Percentiles rank a stretch among this genome's conserved stretches.
Conservation (phyloP, 2,888 invertebrate genomes). For the Listrodromus nycthemerus region DNA sequence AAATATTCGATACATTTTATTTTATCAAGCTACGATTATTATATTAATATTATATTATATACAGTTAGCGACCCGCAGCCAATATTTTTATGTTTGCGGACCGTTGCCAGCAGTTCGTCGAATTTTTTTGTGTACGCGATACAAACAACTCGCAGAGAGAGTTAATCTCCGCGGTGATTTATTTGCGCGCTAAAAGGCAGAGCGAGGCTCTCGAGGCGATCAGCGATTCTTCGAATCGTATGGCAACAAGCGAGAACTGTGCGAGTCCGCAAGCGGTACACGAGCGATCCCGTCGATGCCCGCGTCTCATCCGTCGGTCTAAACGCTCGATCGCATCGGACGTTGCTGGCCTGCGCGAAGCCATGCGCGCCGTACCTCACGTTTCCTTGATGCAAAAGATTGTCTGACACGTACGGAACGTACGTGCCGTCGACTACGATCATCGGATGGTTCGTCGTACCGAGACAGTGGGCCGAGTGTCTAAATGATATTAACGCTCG, state of each 20-base stretch:
- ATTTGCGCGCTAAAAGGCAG: background rate
- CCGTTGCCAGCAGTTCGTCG: background rate
- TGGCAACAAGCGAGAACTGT: background rate
- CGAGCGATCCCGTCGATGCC: background rate
- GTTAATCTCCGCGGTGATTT: background rate
- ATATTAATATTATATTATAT: background rate
- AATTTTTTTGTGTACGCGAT: background rate
- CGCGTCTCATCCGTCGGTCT: background rate
- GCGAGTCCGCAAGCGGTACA: background rate
- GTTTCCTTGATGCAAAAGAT: background rate
- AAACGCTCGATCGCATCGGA: slow-evolving; percentile 1
- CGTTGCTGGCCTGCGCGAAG: slow-evolving; percentile 2
- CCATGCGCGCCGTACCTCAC: slow-evolving; percentile 1
- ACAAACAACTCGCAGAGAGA: background rate
- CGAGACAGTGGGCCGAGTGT: slow-evolving; percentile 26
- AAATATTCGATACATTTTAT: no score
- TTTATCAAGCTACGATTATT: no score
- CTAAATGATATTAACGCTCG: slow-evolving; percentile 67
- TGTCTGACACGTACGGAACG: slow-evolving; percentile 5
- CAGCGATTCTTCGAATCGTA: background rate
- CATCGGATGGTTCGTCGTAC: background rate
- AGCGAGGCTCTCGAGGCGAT: background rate
- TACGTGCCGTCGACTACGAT: background rate
- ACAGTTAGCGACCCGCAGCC: background rate
- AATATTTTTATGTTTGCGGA: no score